A percentile compares a stretch with the other conserved stretches of the same genome.
These are phyloP conservation scores for Eumeta japonica DNA, from an alignment of 1,140 invertebrate species.

Conservation along the genomic window DNA sequence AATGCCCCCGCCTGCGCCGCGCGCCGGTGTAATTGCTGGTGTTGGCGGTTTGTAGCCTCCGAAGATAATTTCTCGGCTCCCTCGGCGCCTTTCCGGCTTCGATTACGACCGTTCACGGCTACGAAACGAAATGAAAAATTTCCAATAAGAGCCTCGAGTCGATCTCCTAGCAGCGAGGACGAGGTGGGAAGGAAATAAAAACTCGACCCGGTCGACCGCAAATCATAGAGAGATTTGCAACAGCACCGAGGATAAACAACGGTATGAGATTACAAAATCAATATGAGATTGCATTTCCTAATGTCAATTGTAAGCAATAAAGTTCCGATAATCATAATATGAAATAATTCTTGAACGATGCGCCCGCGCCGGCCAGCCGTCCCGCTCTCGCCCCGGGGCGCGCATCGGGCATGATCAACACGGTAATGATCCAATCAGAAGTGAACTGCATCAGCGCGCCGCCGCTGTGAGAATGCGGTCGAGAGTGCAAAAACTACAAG, in stretches of 20 bases:
- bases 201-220: constrained; percentile 40
- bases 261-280: constrained; percentile 50
- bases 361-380: constrained; percentile 21
- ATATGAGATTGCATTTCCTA: constrained; percentile 58
- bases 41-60: constrained; percentile 46
- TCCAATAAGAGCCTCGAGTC: too few relatives aligned
- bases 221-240: constrained; percentile 55
- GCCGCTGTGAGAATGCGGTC: constrained; percentile 55
- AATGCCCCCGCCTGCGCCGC: constrained; percentile 42
- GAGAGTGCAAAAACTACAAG: constrained; percentile 53
- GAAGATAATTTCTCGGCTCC: constrained; percentile 50
- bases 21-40: constrained; percentile 46
- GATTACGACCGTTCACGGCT: too few relatives aligned
- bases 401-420: constrained; percentile 55
- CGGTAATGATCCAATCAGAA: constrained; percentile 59
- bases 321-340: constrained; percentile 58
- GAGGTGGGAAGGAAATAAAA: too few relatives aligned
- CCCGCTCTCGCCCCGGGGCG: constrained; percentile 43
- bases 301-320: constrained; percentile 58
- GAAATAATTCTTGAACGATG: constrained; percentile 54
- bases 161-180: too few relatives aligned
- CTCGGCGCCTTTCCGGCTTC: background rate
- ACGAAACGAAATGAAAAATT: too few relatives aligned
- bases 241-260: constrained; percentile 55
- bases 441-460: constrained; percentile 50